Conservation (phyloP, 2,888 invertebrate genomes). For the Chironomus tentans region DNA sequence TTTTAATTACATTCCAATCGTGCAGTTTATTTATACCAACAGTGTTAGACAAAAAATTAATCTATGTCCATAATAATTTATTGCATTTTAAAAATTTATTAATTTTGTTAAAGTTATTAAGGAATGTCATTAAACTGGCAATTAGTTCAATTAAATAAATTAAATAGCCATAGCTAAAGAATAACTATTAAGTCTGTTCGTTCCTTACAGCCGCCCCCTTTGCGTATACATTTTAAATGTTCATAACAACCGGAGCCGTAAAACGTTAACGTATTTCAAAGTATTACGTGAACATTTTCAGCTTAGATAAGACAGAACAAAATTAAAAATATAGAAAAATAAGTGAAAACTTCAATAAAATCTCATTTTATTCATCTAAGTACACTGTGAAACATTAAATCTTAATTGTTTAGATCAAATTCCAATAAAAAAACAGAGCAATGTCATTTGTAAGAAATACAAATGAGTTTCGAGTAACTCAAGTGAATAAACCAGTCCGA, state of each 20-base stretch:
- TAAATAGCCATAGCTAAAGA: no score
- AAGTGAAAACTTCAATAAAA: not conserved
- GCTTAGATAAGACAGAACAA: no score
- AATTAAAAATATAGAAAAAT: not conserved
- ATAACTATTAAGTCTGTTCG: no score
- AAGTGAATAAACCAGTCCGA: not conserved
- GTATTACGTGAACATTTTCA: not conserved
- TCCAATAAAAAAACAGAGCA: not conserved
- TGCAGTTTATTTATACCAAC: no score
- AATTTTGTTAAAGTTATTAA: no score
- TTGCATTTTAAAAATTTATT: no score
- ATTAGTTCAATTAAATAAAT: no score
- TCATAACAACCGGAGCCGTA: not conserved
- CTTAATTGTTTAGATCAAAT: not conserved
- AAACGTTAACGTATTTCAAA: not conserved
- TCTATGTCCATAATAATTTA: no score
- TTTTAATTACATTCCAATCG: no score
- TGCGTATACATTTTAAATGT: not conserved
- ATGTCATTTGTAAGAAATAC: not conserved
- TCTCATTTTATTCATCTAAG: not conserved
- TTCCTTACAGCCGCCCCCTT: not conserved
- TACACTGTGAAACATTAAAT: not conserved
- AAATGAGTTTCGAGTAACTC: constrained; percentile 1
- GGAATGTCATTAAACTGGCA: no score
- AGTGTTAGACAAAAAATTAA: no score